phyloP scores from a whole-genome alignment of 1,140 invertebrate genomes.

The Babylonia areolata region DNA sequence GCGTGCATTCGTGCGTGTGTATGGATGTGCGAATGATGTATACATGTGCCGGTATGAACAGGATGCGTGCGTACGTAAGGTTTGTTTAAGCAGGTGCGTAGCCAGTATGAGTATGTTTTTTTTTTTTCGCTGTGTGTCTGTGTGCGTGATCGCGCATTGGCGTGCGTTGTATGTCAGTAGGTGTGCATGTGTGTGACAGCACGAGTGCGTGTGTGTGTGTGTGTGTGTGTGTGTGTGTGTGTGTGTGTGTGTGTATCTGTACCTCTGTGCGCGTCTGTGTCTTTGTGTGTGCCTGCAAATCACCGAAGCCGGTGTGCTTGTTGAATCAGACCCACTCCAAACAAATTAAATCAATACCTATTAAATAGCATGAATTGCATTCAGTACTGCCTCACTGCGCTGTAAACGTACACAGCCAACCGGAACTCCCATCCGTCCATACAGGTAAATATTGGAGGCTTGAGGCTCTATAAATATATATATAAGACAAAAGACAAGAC shows the following conservation, averaged over 20 bases:
- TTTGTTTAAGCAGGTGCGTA: too few species aligned
- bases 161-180: background rate
- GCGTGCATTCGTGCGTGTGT: too few species aligned
- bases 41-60: too few species aligned
- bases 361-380: background rate
- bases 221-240: background rate
- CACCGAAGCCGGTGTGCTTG: background rate
- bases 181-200: background rate
- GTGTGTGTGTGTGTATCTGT: background rate
- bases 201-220: background rate
- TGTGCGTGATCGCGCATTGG: background rate
- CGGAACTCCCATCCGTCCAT: too few species aligned
- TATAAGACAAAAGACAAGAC: too few species aligned
- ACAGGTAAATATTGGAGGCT: too few species aligned
- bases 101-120: too few species aligned
- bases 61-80: too few species aligned
- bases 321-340: too few species aligned
- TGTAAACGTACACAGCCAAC: background rate
- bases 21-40: too few species aligned
- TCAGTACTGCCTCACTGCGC: background rate
- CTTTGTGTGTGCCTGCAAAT: background rate
- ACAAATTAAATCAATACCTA: too few species aligned
- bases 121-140: background rate
- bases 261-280: background rate
- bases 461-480: too few species aligned